Evolutionary conservation across 2,797 vertebrate genomes (phyloP), one percentile per base, ranked within the genome.

Genomic region (Bradypodion pumilum): DNA sequence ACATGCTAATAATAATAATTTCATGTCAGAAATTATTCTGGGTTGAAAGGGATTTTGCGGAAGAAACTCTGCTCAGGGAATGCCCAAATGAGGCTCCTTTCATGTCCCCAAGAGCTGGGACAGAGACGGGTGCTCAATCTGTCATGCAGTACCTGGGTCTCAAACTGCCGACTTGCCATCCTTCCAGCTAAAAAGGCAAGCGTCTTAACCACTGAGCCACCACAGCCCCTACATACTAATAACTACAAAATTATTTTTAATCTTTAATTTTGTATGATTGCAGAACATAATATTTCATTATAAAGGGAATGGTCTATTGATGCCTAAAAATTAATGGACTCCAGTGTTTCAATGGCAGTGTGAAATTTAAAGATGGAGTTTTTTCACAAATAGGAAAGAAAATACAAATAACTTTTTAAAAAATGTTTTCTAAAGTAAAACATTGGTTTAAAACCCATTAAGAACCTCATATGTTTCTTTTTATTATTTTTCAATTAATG

Each of bases 271-370:
- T 85, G 46, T 85, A 91, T 88, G 76, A 89, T 87, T 89, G 79
- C 75, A 86, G 88, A 91, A 82, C 82, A 85, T 0, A 60, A 85
- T 86, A 90, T 91, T 90, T 90, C 82, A 89, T 91, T 89, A 90
- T n/a, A 82, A 40, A 29, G 35, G 37, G 37, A 29, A 40, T 89
- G 83, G 90, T 90, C 83, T 81, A 56, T 82, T 90, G 79, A 86
- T 84, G 87, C n/a, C 44, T 72, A 89, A 78, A 63, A 44, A 83
- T 59, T 84, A 89, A 89, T 10, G 74, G 74, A 86, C 88, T 86
- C 77, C 74, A 83, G 80, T 89, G 49, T 84, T 85, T 5, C 40
- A 87, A 78, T 60, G 72, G 49, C 12, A 87, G 9, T 21, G 62
- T 35, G 83, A 88, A 82, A 85, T 89, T 89, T 91, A 75, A 6